phyloP scores from a whole-genome alignment of 92 coral and sea anemone genomes.

The Porites cylindrica region DNA sequence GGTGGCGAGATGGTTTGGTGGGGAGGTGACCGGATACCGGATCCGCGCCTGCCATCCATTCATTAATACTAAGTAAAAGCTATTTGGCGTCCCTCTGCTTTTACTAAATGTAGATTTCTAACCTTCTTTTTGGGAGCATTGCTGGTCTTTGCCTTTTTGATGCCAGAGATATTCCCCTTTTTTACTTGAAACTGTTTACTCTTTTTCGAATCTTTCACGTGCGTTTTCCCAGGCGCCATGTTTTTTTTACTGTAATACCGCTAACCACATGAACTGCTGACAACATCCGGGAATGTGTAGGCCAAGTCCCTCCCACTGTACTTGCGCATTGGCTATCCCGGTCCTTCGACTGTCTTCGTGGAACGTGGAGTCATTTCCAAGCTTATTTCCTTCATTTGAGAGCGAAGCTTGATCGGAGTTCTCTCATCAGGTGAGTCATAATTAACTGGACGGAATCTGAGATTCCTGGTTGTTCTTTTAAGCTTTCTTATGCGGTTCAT shows the following conservation, averaged over 20 bases:
- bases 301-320: slow-evolving; percentile 53
- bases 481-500: not conserved
- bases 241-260: slow-evolving; percentile 8
- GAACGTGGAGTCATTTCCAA: slow-evolving; percentile 50
- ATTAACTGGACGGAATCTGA: not conserved
- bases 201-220: slow-evolving; percentile 13
- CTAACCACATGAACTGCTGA: not conserved
- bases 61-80: no score
- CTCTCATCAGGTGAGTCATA: slow-evolving; percentile 39
- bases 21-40: no score
- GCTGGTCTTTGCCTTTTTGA: slow-evolving; percentile 63
- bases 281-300: slow-evolving; percentile 68
- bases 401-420: slow-evolving; percentile 50
- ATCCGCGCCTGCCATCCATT: no score
- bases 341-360: slow-evolving; percentile 67
- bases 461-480: slow-evolving; percentile 1
- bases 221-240: slow-evolving; percentile 41
- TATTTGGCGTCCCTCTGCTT: no score
- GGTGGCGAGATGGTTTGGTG: no score
- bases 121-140: slow-evolving; percentile 62
- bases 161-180: slow-evolving; percentile 21
- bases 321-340: slow-evolving; percentile 75
- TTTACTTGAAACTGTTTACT: slow-evolving; percentile 22
- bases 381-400: slow-evolving; percentile 45
- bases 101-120: no score